Evolutionary conservation across 2,113 vertebrate genomes (phyloP).

Genomic region (Tringa solitaria): DNA sequence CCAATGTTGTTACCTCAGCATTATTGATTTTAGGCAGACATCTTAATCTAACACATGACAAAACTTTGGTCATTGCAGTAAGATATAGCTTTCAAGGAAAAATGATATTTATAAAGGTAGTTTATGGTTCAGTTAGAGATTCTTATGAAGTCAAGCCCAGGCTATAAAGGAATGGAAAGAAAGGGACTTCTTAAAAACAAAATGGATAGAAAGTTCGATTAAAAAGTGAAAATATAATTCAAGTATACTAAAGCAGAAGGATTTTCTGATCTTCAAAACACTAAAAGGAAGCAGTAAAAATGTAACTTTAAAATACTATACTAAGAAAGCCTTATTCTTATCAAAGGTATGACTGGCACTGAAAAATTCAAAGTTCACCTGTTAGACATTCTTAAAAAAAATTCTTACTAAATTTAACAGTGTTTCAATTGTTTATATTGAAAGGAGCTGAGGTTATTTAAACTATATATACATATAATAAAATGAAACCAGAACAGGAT

Average conservation of each 20-base stretch:
- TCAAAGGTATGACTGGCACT: neutral
- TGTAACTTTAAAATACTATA: neutral
- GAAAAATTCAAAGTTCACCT: neutral
- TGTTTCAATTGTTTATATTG: neutral
- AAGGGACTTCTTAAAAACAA: constrained; percentile 11
- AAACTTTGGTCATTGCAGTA: constrained; percentile 61
- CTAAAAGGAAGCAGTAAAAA: neutral
- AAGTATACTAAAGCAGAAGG: neutral
- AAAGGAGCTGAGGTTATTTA: neutral
- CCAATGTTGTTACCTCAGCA: constrained; percentile 72
- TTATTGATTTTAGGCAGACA: constrained; percentile 72
- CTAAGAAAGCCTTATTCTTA: neutral
- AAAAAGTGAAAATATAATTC: constrained; percentile 11
- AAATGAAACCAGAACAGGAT: neutral
- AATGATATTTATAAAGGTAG: constrained; percentile 63
- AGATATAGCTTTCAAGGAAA: constrained; percentile 66
- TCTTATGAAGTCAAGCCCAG: constrained; percentile 25
- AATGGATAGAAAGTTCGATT: neutral
- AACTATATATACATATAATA: neutral
- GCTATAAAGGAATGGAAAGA: neutral
- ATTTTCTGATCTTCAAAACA: neutral
- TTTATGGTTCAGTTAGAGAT: constrained; percentile 61
- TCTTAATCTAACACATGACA: constrained; percentile 73
- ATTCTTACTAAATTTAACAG: neutral
- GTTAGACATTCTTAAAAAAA: neutral